A percentile compares a stretch with the other conserved stretches of the same genome.
Conservation (phyloP, 2,888 invertebrate genomes). For the Andrena haemorrhoa region DNA sequence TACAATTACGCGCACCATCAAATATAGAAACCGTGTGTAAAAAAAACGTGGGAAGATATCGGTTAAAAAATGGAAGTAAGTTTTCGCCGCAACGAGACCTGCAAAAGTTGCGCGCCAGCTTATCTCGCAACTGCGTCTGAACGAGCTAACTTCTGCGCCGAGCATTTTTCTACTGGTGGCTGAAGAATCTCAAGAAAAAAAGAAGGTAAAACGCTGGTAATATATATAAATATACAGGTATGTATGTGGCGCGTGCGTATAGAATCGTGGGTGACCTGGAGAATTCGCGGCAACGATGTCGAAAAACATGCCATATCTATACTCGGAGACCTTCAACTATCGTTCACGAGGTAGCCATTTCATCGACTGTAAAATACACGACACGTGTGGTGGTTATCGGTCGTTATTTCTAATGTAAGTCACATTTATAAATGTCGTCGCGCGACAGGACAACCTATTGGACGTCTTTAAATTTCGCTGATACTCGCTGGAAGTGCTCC, state of each 20-base stretch:
- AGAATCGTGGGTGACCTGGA: neutral
- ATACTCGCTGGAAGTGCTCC: constrained; percentile 4
- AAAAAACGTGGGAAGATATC: neutral
- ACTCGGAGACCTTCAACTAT: constrained; percentile 2
- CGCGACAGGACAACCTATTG: constrained; percentile 1
- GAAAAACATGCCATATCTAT: neutral
- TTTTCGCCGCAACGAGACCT: constrained; percentile 23
- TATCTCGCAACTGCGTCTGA: constrained; percentile 32
- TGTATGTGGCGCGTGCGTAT: too few relatives aligned
- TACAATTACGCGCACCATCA: neutral
- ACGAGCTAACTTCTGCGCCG: constrained; percentile 38
- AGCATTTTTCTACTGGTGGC: constrained; percentile 28
- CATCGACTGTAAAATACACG: constrained; percentile 4
- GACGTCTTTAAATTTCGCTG: constrained; percentile 37
- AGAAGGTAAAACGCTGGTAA: constrained; percentile 11
- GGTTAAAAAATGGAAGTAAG: constrained; percentile 24
- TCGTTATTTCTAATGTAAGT: constrained; percentile 38
- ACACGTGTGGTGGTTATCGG: constrained; percentile 26
- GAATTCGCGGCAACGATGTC: neutral
- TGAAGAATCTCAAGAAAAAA: constrained; percentile 25
- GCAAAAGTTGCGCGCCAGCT: constrained; percentile 39
- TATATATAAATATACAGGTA: too few relatives aligned
- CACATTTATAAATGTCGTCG: constrained; percentile 19
- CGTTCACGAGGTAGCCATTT: neutral
- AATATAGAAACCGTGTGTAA: neutral